phyloP scores from a whole-genome alignment of 2,113 vertebrate species.

The Ptilonorhynchus violaceus region DNA sequence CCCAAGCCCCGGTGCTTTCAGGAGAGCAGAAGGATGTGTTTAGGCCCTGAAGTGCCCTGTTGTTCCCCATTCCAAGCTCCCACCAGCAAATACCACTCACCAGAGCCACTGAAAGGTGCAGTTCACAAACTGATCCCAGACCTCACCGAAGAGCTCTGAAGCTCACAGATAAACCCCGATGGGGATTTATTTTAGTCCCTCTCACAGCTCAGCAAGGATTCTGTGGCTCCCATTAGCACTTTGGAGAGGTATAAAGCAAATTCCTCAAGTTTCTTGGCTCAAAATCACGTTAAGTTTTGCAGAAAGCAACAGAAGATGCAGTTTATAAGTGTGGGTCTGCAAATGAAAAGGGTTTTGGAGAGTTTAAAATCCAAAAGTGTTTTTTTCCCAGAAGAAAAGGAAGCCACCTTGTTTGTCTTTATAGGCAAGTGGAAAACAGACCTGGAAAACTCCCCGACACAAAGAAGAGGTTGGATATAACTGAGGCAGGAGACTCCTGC shows the following conservation, averaged over 20 bases:
- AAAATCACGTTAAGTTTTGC: accelerated
- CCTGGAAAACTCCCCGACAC: background rate
- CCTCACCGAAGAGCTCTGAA: accelerated
- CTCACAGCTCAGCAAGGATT: background rate
- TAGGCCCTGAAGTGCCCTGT: background rate
- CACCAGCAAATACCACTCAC: background rate
- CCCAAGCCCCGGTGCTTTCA: background rate
- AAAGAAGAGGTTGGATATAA: accelerated
- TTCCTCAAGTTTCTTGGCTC: background rate
- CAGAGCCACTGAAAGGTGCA: background rate
- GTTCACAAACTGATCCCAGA: accelerated
- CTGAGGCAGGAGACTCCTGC: background rate
- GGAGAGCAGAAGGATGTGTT: background rate
- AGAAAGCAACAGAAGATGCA: background rate
- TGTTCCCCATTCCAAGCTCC: background rate
- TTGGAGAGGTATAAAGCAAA: background rate
- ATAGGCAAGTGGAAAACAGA: background rate
- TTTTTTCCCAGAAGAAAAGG: background rate
- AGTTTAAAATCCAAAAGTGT: background rate
- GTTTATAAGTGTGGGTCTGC: background rate
- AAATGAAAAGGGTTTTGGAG: background rate
- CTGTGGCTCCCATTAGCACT: background rate
- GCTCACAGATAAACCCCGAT: background rate
- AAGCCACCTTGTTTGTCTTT: background rate
- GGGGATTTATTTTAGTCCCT: background rate